Base-by-base conservation (phyloP, 2,113 vertebrate species). In the Abramis brama region DNA sequence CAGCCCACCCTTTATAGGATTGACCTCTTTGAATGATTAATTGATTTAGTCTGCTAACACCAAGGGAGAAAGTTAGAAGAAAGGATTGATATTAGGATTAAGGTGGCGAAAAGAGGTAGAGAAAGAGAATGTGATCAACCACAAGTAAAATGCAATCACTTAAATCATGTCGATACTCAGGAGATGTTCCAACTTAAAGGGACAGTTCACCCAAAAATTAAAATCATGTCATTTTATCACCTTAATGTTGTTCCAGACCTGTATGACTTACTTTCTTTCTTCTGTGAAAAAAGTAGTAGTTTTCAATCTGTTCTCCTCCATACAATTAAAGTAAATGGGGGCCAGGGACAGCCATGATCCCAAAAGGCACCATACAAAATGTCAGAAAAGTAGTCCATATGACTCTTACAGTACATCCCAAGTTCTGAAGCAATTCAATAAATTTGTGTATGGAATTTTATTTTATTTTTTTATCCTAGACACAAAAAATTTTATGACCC, bases 31-130 rank as follows among this genome's bases (percentile, higher is more conserved):
- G 45, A 91, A 79, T 90, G 90, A 93, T 89, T 90, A 36, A 90
- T 91, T 89, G 87, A 93, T 90, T 90, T 85, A 92, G 90, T 92
- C 87, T 89, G 79, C 87, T 89, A 90, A 92, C 47, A 83, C 50
- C 27, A 74, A 68, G 30, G 68, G 87, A 82, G 70, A 84, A 78
- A 84, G 80, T 25, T 43, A 43, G 39, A 30, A 84, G 47, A 52
- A 9, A n/a, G 81, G 59, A 79, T 60, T 30, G 62, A 68, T 82
- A 33, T 84, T 4, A 88, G 10, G 30, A 90, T 87, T 85, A 92
- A 87, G 89, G 90, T 88, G 52, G 45, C 33, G n/a, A 62, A 71
- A 73, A 30, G 36, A 50, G 33, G 50, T n/a, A 39, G 25, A 73
- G 66, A 59, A 73, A 83, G 21, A 73, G 68, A 43, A 68, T 50